Evolutionary conservation across 2,888 invertebrate genomes (phyloP).

Genomic region (Tuta absoluta): DNA sequence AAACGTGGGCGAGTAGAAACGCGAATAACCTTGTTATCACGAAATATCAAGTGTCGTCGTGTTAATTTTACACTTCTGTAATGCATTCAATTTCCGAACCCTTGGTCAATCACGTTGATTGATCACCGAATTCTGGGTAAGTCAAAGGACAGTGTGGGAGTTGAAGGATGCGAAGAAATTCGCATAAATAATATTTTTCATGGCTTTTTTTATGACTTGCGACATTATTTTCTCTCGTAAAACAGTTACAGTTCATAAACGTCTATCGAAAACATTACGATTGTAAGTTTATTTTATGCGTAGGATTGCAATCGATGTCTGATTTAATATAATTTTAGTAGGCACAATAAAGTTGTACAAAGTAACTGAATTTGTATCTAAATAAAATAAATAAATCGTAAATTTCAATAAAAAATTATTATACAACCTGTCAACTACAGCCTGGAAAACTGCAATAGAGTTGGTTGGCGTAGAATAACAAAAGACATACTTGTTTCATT

Average conservation of each 20-base stretch:
- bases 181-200: constrained; percentile 12
- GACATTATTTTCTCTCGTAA: constrained; percentile 1
- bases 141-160: constrained; percentile 12
- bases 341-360: neutral
- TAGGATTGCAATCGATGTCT: constrained; percentile 6
- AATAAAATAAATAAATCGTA: too few species aligned
- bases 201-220: constrained; percentile 9
- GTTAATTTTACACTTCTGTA: constrained; percentile 29
- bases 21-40: constrained; percentile 15
- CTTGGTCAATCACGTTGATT: constrained; percentile 23
- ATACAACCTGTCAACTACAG: too few species aligned
- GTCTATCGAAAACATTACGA: neutral
- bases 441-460: too few species aligned
- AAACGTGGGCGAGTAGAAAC: neutral
- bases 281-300: neutral
- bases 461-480: too few species aligned
- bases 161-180: constrained; percentile 17
- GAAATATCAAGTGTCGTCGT: constrained; percentile 10
- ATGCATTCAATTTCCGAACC: constrained; percentile 25
- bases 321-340: neutral
- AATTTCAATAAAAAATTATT: too few species aligned
- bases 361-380: too few species aligned
- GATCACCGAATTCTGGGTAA: constrained; percentile 20
- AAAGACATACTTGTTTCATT: too few species aligned
- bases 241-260: constrained; percentile 11